These are phyloP conservation scores for Pelecanus crispus DNA, from an alignment of 2,113 vertebrate species.

Conservation along the genomic window DNA sequence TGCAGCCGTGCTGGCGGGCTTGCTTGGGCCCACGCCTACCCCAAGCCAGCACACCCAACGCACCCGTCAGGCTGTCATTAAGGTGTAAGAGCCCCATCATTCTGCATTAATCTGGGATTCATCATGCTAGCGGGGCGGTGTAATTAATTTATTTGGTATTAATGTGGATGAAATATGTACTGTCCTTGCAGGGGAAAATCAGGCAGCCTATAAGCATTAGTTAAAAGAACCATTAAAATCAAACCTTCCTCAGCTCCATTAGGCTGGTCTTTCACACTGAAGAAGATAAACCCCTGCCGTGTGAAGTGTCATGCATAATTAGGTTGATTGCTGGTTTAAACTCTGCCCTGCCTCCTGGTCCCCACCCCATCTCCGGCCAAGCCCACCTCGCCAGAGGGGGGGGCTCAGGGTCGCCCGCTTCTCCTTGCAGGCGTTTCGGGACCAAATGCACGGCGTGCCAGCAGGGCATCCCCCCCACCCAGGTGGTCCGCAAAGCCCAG, in stretches of 20 bases:
- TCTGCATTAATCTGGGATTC: slow-evolving; percentile 74
- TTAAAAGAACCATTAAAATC: slow-evolving; percentile 81
- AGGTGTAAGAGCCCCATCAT: slow-evolving; percentile 63
- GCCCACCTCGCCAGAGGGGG: neutral
- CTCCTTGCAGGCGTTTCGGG: slow-evolving; percentile 86
- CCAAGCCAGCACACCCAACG: neutral
- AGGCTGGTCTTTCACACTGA: slow-evolving; percentile 67
- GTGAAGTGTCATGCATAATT: slow-evolving; percentile 76
- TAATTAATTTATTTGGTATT: slow-evolving; percentile 80
- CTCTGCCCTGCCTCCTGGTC: slow-evolving; percentile 56
- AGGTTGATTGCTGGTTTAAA: slow-evolving; percentile 73
- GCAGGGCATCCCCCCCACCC: slow-evolving; percentile 96
- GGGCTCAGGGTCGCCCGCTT: neutral
- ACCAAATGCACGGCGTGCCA: slow-evolving; percentile 99
- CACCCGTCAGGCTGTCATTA: slow-evolving; percentile 14
- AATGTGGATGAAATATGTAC: slow-evolving; percentile 78
- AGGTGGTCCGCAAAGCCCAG: slow-evolving; percentile 98
- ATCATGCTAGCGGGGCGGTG: slow-evolving; percentile 60
- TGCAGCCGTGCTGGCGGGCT: rapidly evolving
- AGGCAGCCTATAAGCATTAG: slow-evolving; percentile 74
- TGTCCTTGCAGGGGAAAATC: slow-evolving; percentile 75
- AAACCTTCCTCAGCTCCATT: slow-evolving; percentile 74
- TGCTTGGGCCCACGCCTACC: neutral
- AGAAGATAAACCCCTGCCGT: slow-evolving; percentile 72
- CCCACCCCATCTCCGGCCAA: neutral